Conservation (phyloP, 2,888 invertebrate genomes). For the Amphipyra tragopoginis region DNA sequence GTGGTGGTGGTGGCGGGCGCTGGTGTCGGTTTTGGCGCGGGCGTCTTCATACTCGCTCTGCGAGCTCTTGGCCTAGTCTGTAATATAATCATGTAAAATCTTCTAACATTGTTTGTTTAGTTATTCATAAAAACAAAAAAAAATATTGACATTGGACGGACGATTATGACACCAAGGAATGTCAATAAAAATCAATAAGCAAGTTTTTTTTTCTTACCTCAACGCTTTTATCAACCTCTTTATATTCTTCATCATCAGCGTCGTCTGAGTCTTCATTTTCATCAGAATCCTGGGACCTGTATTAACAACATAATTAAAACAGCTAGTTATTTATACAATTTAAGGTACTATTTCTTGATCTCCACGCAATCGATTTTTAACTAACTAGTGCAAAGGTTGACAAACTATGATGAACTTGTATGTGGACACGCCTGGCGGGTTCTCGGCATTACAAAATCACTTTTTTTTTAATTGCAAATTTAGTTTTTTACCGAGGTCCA, state of each 20-base stretch:
- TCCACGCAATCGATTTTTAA: too few species aligned
- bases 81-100: constrained; percentile 11
- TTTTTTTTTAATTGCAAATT: too few species aligned
- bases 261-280: constrained; percentile 71
- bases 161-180: background rate
- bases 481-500: too few species aligned
- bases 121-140: too few species aligned
- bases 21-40: constrained; percentile 29
- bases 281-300: constrained; percentile 61
- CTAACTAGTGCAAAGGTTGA: too few species aligned
- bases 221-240: constrained; percentile 61
- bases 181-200: background rate
- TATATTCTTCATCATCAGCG: constrained; percentile 66
- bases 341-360: too few species aligned
- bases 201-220: constrained; percentile 60
- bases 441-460: too few species aligned
- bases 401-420: too few species aligned
- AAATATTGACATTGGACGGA: too few species aligned
- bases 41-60: constrained; percentile 51
- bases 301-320: constrained; percentile 25
- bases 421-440: too few species aligned
- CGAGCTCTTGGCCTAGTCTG: constrained; percentile 53
- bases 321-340: too few species aligned
- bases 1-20: constrained; percentile 10
- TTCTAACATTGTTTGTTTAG: too few species aligned